These are phyloP conservation scores for Cettia cetti DNA, from an alignment of 2,113 vertebrate species.

Conservation along the genomic window DNA sequence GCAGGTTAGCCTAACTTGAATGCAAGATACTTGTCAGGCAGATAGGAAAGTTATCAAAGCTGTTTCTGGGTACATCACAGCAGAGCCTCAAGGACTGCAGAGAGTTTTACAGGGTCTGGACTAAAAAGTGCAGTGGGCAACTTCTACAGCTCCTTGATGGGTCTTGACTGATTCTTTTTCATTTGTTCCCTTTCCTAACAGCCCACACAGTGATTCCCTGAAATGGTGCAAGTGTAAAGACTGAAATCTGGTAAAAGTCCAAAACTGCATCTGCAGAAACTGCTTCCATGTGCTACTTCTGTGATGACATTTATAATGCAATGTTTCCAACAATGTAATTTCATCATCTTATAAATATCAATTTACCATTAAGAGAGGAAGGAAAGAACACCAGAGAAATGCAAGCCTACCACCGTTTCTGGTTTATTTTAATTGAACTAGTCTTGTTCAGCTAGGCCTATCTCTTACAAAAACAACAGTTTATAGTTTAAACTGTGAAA, in stretches of 20 bases:
- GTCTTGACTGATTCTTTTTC: neutral
- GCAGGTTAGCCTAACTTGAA: neutral
- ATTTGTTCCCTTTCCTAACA: neutral
- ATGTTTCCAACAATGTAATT: constrained; percentile 63
- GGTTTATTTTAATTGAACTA: constrained; percentile 62
- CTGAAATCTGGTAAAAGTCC: constrained; percentile 8
- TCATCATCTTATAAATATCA: constrained; percentile 72
- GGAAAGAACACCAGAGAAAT: constrained; percentile 12
- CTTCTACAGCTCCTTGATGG: neutral
- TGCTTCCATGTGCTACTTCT: constrained; percentile 48
- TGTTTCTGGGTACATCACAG: neutral
- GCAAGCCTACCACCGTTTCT: constrained; percentile 37
- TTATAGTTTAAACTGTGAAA: constrained; percentile 72
- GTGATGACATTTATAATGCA: constrained; percentile 48
- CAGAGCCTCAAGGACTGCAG: too few relatives aligned
- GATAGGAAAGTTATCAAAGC: neutral
- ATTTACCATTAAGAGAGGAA: constrained; percentile 57
- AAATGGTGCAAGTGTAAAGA: constrained; percentile 29
- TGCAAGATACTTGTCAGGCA: neutral
- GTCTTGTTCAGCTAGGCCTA: constrained; percentile 65
- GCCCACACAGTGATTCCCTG: neutral
- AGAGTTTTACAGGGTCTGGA: neutral
- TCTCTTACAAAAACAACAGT: constrained; percentile 67
- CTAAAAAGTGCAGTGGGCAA: neutral
- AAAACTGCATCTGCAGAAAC: constrained; percentile 44